Evolutionary conservation across 2,797 vertebrate genomes (phyloP), one percentile per base, ranked within the genome.

Genomic region (Aldrovandia affinis): DNA sequence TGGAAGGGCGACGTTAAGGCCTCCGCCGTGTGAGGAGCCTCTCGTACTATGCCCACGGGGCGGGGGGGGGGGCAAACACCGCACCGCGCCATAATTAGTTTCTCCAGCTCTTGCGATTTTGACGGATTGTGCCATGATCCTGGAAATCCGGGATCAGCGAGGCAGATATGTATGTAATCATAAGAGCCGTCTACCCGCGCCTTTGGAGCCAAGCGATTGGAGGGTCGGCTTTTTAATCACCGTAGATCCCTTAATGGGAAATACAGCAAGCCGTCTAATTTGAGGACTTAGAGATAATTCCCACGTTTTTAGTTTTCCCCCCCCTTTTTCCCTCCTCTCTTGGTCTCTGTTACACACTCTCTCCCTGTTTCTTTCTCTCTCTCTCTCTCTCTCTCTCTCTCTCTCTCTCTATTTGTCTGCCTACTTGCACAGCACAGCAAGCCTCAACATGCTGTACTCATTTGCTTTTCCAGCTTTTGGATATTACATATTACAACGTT

Each of bases 81-180:
- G 28, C 10, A 8, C 78, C 78, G 47, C 14, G 15, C 30, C 2
- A 20, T 81, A 81, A 95, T 93, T 93, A 90, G 89, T 84, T 92
- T 87, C 88, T 25, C 80, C 83, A 73, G 81, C 79, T 59, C 73
- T 83, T n/a, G 25, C 75, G 50, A 50, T 70, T 84, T 86, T 87
- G 85, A 33, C 75, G 84, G 85, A 85, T 81, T 28, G 83, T 79
- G 28, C 81, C 89, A 86, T 94, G 92, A 95, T 94, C 93, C 92
- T 89, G 91, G 92, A 94, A 95, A 95, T 95, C 93, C 92, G 87
- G 91, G 94, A 93, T 95, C 93, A 92, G 90, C 61, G 83, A 88
- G 83, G 91, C 92, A 91, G 94, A 94, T 94, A 93, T 83, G 83
- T 86, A 85, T 89, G 90, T 95, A 95, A 96, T 95, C 93, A 94